Evolutionary conservation across 2,888 invertebrate genomes (phyloP).

Genomic region (Philereme vetulata): DNA sequence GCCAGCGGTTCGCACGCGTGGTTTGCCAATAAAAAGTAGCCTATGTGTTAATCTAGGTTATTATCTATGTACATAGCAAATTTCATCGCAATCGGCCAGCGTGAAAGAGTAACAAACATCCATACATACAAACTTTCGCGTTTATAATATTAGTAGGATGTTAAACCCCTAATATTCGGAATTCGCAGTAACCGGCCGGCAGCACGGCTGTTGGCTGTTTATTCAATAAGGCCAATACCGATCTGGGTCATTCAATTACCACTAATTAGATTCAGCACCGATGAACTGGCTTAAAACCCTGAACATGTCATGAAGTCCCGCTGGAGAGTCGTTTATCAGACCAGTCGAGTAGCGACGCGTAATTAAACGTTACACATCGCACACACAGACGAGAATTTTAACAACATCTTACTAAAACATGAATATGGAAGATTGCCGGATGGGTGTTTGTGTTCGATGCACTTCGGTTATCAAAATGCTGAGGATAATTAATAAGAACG

Average conservation of each 20-base stretch:
- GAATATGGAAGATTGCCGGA: too few species aligned
- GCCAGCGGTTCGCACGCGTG: too few species aligned
- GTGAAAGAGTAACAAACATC: too few species aligned
- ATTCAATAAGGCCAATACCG: constrained; percentile 22
- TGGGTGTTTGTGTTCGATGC: too few species aligned
- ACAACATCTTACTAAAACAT: background rate
- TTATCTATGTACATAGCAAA: too few species aligned
- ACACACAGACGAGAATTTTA: constrained; percentile 42
- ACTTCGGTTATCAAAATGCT: too few species aligned
- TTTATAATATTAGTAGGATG: too few species aligned
- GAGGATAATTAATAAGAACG: too few species aligned
- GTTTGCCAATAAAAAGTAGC: too few species aligned
- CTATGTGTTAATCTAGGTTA: too few species aligned
- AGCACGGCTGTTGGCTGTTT: constrained; percentile 31
- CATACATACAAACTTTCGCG: too few species aligned
- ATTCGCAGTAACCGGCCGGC: background rate
- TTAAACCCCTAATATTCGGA: background rate
- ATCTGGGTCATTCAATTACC: constrained; percentile 41
- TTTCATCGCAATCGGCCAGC: too few species aligned
- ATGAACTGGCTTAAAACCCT: constrained; percentile 66
- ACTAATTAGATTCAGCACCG: constrained; percentile 40
- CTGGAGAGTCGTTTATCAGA: constrained; percentile 75
- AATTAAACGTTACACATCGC: constrained; percentile 67
- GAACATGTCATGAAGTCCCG: constrained; percentile 67
- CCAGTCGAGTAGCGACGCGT: constrained; percentile 70